A percentile compares a stretch with the other conserved stretches of the same genome.
phyloP scores from a whole-genome alignment of 2,113 vertebrate genomes.

The Lophotis ruficrista region DNA sequence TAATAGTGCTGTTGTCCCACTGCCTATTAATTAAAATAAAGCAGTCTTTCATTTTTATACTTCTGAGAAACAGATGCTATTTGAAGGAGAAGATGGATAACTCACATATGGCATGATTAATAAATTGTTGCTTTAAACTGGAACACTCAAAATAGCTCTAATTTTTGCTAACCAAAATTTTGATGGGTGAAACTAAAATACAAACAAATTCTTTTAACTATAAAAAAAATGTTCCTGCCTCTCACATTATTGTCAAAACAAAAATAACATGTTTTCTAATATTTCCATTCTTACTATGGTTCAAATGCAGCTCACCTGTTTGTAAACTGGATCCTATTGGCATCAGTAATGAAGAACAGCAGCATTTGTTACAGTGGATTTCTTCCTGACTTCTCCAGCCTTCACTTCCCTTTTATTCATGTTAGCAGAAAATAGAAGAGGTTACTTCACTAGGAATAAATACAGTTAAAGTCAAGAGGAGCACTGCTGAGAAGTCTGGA shows the following conservation, averaged over 20 bases:
- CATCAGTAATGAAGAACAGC: not conserved
- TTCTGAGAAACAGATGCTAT: constrained; percentile 59
- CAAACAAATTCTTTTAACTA: not conserved
- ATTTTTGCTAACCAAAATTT: constrained; percentile 2
- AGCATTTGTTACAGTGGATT: not conserved
- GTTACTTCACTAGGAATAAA: not conserved
- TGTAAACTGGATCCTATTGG: not conserved
- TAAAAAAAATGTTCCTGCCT: not conserved
- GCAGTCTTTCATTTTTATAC: constrained; percentile 12
- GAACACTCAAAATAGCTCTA: constrained; percentile 6
- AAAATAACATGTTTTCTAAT: not conserved
- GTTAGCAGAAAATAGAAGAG: not conserved
- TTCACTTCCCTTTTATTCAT: not conserved
- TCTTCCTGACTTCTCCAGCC: not conserved
- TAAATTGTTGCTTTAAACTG: constrained; percentile 27
- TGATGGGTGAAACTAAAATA: not conserved
- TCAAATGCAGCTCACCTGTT: not conserved
- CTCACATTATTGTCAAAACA: not conserved
- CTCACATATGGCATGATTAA: constrained; percentile 18
- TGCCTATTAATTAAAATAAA: constrained; percentile 13
- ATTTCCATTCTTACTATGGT: not conserved
- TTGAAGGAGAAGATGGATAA: constrained; percentile 58
- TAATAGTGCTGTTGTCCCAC: not conserved
- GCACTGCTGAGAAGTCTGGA: not conserved
- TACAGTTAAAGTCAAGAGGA: not conserved